Percentiles rank a stretch among this genome's conserved stretches.
Conservation (phyloP, 2,888 invertebrate genomes). For the Papilio elwesi region DNA sequence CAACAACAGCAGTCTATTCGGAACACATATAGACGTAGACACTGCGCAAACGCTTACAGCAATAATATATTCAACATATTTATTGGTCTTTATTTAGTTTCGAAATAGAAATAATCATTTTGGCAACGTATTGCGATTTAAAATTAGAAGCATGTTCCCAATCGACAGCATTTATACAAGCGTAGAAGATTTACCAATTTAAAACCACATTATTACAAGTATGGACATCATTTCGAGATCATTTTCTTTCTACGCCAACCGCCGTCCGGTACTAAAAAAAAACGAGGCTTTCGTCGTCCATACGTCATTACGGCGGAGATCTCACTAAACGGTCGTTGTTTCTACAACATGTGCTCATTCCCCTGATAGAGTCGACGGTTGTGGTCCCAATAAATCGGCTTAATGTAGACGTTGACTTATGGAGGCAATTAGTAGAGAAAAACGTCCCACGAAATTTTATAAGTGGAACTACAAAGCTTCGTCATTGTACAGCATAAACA, state of each 20-base stretch:
- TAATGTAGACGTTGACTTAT: conserved; percentile 32
- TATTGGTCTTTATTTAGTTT: conserved; percentile 22
- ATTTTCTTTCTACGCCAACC: conserved; percentile 40
- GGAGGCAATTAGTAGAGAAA: conserved; percentile 23
- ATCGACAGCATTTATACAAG: conserved; percentile 33
- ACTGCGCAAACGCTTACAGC: conserved; percentile 49
- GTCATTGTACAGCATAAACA: conserved; percentile 5
- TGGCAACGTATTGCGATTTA: conserved; percentile 24
- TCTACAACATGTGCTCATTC: conserved; percentile 32
- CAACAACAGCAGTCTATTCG: neutral
- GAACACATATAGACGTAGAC: conserved; percentile 35
- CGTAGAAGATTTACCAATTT: conserved; percentile 35
- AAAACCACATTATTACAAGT: conserved; percentile 32
- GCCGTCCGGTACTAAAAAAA: conserved; percentile 37
- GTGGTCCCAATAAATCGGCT: conserved; percentile 19
- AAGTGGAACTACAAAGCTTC: conserved; percentile 10
- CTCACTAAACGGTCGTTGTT: conserved; percentile 33
- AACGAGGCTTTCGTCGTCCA: conserved; percentile 33
- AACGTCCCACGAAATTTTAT: conserved; percentile 24
- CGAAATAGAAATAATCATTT: conserved; percentile 28
- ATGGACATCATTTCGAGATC: conserved; percentile 36
- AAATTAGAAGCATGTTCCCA: conserved; percentile 35
- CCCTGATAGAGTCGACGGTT: conserved; percentile 28
- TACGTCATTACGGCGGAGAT: conserved; percentile 35
- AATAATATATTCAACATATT: conserved; percentile 45